Evolutionary conservation across 2,888 invertebrate species (phyloP), one percentile per base, ranked within the genome.

Genomic region (Hydropsyche betteni): DNA sequence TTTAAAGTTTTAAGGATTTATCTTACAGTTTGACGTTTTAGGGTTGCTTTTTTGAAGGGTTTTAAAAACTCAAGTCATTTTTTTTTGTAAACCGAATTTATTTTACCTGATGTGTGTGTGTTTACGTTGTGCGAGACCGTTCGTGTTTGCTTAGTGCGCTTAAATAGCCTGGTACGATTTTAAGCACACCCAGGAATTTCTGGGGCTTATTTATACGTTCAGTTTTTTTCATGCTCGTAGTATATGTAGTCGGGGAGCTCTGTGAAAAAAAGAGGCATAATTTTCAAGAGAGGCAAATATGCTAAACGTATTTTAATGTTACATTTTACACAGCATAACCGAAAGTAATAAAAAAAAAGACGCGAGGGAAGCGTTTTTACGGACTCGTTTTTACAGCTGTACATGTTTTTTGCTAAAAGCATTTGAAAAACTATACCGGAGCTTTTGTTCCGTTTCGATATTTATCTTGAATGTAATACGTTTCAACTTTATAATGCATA

Each of bases 131-230:
- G 44, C 44, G 44, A 72, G 75, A 75, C 77, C 77, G 33, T 16
- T 10, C 38, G 52, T 74, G 77, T 73, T 77, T 73, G 73, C 64
- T 75, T 70, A 75, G 77, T 36, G 71, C 71, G 75, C 55, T 52
- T 64, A 61, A 74, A 61, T 36, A 72, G 50, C 73, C 75, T 69
- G 69, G 75, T 77, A 75, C 77, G 77, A 75, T 73, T 77, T 77
- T 77, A 77, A 77, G 75, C 73, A 75, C 75, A 74, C 75, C 64
- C 69, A 58, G 58, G 36, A 44, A 68, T 77, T 76, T 77, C 75
- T 75, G 69, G 76, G 74, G 70, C 70, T 70, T 52, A 53, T 70
- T 51, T 70, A 70, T 70, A 24, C 24, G 16, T 58, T 58, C 58
- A 16, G 58, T 24, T 58, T 58, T 58, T 58, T 58, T 24, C 58